Evolutionary conservation across 1,140 invertebrate species (phyloP), one percentile per base, ranked within the genome.

Genomic region (Drosophila prosaltans): DNA sequence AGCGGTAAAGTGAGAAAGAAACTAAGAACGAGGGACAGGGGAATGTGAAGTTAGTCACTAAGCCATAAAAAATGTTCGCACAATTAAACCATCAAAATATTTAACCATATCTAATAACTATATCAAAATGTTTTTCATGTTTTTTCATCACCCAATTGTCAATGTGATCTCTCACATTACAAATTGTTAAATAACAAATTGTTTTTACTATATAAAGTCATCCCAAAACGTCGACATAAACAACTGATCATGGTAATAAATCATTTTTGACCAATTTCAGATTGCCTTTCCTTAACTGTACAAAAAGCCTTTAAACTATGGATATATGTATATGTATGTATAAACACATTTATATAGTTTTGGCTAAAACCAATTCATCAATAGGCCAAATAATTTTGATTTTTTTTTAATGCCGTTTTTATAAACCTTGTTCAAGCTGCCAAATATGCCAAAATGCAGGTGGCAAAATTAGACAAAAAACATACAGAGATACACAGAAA

Each of bases 121-220:
- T 86, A 86, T 88, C 79, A 80, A 77, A 67, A 70, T 55, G 73
- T 60, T 74, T 70, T 32, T 70, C 60, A 61, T 66, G 73, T 76
- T 76, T 74, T 77, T 78, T 75, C 68, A 75, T 74, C 71, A 65
- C 78, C 68, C 75, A 78, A 78, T 76, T 74, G 73, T 16, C 43
- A 63, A 48, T 51, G 61, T 51, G 61, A 48, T 63, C 76, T 77
- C 74, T 77, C 74, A 74, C 74, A 45, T 86, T 86, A 68, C 77
- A 73, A 73, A 88, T 86, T 89, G 83, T 89, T 88, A 80, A 88
- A 88, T 88, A 88, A 88, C 83, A 88, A 89, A 88, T 88, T 84
- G 73, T 75, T 64, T 39, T 72, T 68, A 60, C 84, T 77, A 89
- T 65, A 84, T 59, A 58, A 39, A 72, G 73, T 8, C 59, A 69